Conservation (phyloP, 2,113 vertebrate genomes). For the Dasyurus viverrinus region DNA sequence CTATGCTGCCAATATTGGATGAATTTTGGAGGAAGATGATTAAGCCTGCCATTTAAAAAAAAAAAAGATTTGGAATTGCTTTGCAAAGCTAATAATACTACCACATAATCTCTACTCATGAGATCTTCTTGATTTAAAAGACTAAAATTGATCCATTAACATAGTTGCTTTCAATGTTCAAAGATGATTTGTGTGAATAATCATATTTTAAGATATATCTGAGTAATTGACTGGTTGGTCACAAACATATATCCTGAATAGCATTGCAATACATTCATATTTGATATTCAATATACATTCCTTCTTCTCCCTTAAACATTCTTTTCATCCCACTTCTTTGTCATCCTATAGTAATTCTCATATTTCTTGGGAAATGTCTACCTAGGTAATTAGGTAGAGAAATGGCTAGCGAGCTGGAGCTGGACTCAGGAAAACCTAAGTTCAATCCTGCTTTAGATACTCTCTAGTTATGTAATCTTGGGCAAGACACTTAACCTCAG, state of each 20-base stretch:
- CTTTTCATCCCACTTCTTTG: background rate
- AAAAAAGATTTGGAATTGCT: background rate
- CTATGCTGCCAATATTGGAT: background rate
- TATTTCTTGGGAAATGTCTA: background rate
- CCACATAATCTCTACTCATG: background rate
- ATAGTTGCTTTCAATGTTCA: background rate
- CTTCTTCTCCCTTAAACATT: background rate
- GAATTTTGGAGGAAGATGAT: background rate
- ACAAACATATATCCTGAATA: background rate
- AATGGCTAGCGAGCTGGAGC: background rate
- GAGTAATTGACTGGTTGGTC: background rate
- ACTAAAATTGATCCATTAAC: background rate
- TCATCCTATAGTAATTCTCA: background rate
- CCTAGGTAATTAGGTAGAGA: background rate
- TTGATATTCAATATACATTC: background rate
- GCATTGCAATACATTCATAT: background rate
- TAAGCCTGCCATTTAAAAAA: background rate
- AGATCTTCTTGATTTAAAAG: conserved; percentile 10
- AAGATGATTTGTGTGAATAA: background rate
- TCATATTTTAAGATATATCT: background rate
- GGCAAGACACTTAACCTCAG: background rate
- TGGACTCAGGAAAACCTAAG: background rate
- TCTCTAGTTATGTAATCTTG: background rate
- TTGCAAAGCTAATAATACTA: conserved; percentile 14
- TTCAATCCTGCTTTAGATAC: background rate